Conservation (phyloP, 2,113 vertebrate species). For the Paracanthobrama guichenoti region DNA sequence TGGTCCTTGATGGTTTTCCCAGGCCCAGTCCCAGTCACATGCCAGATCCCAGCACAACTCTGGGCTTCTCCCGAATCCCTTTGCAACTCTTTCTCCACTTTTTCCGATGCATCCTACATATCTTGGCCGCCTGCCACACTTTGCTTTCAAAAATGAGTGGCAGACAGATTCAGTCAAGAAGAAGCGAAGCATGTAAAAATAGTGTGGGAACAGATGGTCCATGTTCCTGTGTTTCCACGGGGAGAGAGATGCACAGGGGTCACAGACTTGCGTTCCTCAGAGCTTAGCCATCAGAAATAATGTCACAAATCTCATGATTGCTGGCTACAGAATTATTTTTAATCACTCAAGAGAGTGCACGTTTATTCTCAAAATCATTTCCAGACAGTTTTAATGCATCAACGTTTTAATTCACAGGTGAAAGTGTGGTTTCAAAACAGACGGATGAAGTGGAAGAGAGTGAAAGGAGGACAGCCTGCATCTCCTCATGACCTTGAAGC, state of each 20-base stretch:
- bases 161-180: slow-evolving; percentile 52
- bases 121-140: slow-evolving; percentile 59
- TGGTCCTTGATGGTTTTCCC: slow-evolving; percentile 71
- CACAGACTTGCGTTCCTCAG: slow-evolving; percentile 35
- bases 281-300: slow-evolving; percentile 46
- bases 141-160: slow-evolving; percentile 61
- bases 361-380: slow-evolving; percentile 4
- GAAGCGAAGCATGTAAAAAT: slow-evolving; percentile 58
- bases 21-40: slow-evolving; percentile 63
- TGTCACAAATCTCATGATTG: slow-evolving; percentile 39
- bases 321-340: slow-evolving; percentile 11
- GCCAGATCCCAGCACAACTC: slow-evolving; percentile 62
- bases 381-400: slow-evolving; percentile 25
- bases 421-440: slow-evolving; percentile 99
- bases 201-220: slow-evolving; percentile 68
- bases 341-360: slow-evolving; percentile 21
- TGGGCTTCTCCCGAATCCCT: slow-evolving; percentile 53
- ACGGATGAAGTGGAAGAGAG: slow-evolving; percentile 98
- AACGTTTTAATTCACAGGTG: slow-evolving; percentile 75
- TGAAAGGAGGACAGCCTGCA: slow-evolving; percentile 88
- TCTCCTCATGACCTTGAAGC: slow-evolving; percentile 84
- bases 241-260: slow-evolving; percentile 59
- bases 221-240: slow-evolving; percentile 55
- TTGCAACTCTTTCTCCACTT: slow-evolving; percentile 56
- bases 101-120: slow-evolving; percentile 68